Percentiles rank a stretch among this genome's conserved stretches.
These are phyloP conservation scores for Corythornis vintsioides DNA, from an alignment of 2,113 vertebrate species.

Conservation along the genomic window DNA sequence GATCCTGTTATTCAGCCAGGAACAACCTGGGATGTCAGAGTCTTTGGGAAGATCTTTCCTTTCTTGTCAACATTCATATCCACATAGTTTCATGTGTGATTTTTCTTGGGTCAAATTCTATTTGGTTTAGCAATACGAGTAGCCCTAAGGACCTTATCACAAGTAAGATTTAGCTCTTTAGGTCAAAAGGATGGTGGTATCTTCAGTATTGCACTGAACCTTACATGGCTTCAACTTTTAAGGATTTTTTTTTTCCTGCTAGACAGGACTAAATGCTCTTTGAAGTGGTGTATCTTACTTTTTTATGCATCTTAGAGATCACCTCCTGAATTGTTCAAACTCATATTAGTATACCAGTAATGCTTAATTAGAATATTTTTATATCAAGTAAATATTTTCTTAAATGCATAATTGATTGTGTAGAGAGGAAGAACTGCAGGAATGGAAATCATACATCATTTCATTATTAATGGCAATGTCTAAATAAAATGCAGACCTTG, in stretches of 20 bases:
- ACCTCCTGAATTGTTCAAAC: constrained; percentile 58
- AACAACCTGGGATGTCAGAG: not conserved
- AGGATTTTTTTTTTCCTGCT: not conserved
- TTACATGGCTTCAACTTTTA: not conserved
- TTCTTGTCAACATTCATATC: not conserved
- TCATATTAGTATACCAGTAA: constrained; percentile 49
- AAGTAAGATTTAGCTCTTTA: not conserved
- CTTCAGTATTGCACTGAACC: not conserved
- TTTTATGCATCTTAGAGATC: constrained; percentile 18
- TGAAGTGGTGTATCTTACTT: not conserved
- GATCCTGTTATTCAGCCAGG: not conserved
- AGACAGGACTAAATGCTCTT: not conserved
- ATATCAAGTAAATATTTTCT: constrained; percentile 81
- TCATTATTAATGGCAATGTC: constrained; percentile 85
- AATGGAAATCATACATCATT: constrained; percentile 83
- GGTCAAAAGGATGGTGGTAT: not conserved
- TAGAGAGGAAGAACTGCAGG: constrained; percentile 77
- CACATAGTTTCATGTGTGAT: not conserved
- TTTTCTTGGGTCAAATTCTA: not conserved
- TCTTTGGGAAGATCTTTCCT: not conserved
- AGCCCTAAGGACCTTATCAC: not conserved
- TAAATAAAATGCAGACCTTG: constrained; percentile 86
- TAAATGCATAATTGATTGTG: constrained; percentile 84
- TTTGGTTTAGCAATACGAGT: not conserved
- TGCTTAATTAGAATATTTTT: constrained; percentile 78